Conservation (phyloP, 92 coral and sea anemone genomes). For the Parazoanthus swiftii region DNA sequence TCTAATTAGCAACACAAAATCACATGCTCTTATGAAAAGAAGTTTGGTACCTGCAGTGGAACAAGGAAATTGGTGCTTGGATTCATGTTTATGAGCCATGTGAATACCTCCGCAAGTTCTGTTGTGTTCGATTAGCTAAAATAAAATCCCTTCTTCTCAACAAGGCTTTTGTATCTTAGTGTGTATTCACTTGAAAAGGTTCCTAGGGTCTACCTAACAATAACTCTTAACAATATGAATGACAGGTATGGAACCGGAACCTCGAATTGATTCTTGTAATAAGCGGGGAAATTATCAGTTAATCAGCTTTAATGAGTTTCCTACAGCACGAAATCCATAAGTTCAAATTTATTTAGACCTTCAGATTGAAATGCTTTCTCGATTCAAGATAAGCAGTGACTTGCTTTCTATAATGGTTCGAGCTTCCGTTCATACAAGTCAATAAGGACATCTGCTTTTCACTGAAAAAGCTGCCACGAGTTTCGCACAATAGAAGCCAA, state of each 20-base stretch:
- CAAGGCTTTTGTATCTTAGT: constrained; percentile 2
- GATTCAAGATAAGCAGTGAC: background rate
- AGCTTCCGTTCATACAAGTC: background rate
- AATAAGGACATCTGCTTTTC: constrained; percentile 5
- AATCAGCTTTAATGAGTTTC: background rate
- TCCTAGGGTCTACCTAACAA: background rate
- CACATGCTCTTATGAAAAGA: constrained; percentile 35
- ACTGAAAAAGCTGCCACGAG: constrained; percentile 19
- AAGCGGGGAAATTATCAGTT: no score
- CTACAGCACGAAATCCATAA: background rate
- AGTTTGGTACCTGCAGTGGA: constrained; percentile 38
- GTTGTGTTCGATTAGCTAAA: background rate
- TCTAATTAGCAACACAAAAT: constrained; percentile 39
- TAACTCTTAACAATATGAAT: background rate
- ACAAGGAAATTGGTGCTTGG: constrained; percentile 42
- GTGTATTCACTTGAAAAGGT: background rate
- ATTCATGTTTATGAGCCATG: background rate
- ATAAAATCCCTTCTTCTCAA: constrained; percentile 12
- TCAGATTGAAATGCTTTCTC: background rate
- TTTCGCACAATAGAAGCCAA: constrained; percentile 28
- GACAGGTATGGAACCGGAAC: background rate
- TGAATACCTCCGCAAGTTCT: constrained; percentile 14
- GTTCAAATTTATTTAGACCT: background rate
- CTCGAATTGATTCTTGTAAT: background rate
- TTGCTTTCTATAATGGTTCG: background rate